These are phyloP conservation scores for Poeciliopsis occidentalis DNA, from an alignment of 2,113 vertebrate genomes.

Conservation along the genomic window DNA sequence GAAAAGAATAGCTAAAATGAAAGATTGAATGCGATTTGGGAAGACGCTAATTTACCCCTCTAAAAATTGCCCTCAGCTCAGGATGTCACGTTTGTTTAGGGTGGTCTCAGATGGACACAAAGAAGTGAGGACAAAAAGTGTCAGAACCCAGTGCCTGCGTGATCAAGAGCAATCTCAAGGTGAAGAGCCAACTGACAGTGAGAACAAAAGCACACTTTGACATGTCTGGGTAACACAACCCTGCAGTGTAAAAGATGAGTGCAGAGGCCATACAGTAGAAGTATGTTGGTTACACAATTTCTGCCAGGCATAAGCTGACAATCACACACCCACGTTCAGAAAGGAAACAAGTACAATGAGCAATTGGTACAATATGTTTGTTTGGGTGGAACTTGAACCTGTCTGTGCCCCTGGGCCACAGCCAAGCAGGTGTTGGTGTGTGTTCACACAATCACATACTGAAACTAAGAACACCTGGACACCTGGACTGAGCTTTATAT, in stretches of 20 bases:
- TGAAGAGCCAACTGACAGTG: constrained; percentile 55
- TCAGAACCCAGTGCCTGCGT: constrained; percentile 56
- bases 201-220: constrained; percentile 61
- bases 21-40: constrained; percentile 28
- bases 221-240: constrained; percentile 61
- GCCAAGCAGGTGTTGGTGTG: constrained; percentile 58
- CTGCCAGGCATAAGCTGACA: constrained; percentile 30
- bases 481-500: constrained; percentile 47
- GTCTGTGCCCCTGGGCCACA: constrained; percentile 59
- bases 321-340: constrained; percentile 21
- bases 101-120: constrained; percentile 52
- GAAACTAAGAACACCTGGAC: constrained; percentile 67
- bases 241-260: constrained; percentile 59
- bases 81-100: constrained; percentile 42
- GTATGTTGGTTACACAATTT: constrained; percentile 49
- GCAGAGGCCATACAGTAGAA: constrained; percentile 47
- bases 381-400: constrained; percentile 74
- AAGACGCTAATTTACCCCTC: constrained; percentile 54
- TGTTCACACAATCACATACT: constrained; percentile 26
- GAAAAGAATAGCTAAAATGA: constrained; percentile 40
- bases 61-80: constrained; percentile 52
- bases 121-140: constrained; percentile 48
- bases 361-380: constrained; percentile 61
- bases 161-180: constrained; percentile 60
- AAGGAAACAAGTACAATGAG: constrained; percentile 36